Evolutionary conservation across 2,888 invertebrate species (phyloP), one percentile per base, ranked within the genome.

Genomic region (Himalopsyche japonica): DNA sequence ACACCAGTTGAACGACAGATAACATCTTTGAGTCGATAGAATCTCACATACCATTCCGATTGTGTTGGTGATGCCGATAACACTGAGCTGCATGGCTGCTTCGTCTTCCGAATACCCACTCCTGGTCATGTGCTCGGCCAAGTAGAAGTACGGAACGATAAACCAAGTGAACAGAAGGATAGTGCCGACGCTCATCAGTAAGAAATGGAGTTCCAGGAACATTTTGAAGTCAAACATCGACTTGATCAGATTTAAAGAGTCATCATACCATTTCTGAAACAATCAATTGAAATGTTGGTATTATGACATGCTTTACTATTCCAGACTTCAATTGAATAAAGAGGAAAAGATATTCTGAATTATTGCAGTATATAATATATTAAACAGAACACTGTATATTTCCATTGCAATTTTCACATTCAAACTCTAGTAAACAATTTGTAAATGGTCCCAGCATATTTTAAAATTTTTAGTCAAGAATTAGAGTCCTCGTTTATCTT

Each of bases 71-170:
- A 97, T 94, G 32, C 98, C 98, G 88, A 98, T 97, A 81, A 96
- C 93, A 81, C 98, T 96, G 87, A 98, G 93, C 87, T 98, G 93
- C 86, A 94, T 94, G 6, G 98, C 97, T 5, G 95, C 95, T 80
- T 95, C 94, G 57, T 94, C 93, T 87, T 96, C 95, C 2, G 92
- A 93, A 88, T 95, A 96, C 0, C 94, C 94, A 86, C 94, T 92
- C 12, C 94, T 93, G 48, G 93, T 93, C 92, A 97, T 95, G 89
- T 96, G 95, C 88, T 98, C 98, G 82, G 96, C 96, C 86, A 98
- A 93, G 91, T 98, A 98, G 90, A 98, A 97, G 91, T 99, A 99
- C 18, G 98, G 98, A 84, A 98, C 97, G 89, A 99, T 98, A 90
- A 97, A 97, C 96, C 98, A 98, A 88, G 96, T 95, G 91, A 98